Evolutionary conservation across 2,888 invertebrate species (phyloP), one percentile per base, ranked within the genome.

Genomic region (Epirrita christyi): DNA sequence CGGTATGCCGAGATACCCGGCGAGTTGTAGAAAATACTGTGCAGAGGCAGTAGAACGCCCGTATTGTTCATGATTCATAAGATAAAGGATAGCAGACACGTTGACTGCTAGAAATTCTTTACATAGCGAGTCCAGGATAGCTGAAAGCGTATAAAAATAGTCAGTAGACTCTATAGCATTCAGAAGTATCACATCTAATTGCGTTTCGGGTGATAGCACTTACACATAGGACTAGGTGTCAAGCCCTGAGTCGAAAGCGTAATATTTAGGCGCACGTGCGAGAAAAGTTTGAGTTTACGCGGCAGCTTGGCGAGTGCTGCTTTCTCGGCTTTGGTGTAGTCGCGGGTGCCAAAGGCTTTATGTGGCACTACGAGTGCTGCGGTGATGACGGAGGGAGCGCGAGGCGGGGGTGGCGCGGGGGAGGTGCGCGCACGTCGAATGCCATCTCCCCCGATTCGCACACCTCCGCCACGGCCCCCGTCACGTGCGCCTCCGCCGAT

Each of bases 11-110:
- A 98, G 93, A 90, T 98, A 98, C 57, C 97, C 97, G 69, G 98
- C 97, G 76, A 98, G 93, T 92, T 98, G 98, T 67, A 98, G 94
- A 86, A 98, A 97, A 91, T 98, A 98, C 86, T 98, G 98, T 58
- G 97, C 97, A 66, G 98, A 97, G 70, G 98, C 98, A 59, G 98
- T 98, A 86, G 97, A 97, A 64, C 97, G 94, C 44, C 98, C 98
- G 80, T 97, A 98, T 88, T 96, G 96, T 93, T 98, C 98, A 89
- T 97, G 97, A 92, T 98, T 98, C 96, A 98, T 98, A 93, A 98
- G 94, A 90, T 98, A 98, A 72, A 98, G 93, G 80, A 98, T 97
- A 77, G 97, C 97, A 69, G 97, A 97, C 64, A 97, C 97, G 92
- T 98, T 97, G 74, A 95, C 95, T 71, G 96, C 95, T 64, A 97